A percentile compares a stretch with the other conserved stretches of the same genome.
phyloP scores from a whole-genome alignment of 2,113 vertebrate genomes.

The Rhombomys opimus region DNA sequence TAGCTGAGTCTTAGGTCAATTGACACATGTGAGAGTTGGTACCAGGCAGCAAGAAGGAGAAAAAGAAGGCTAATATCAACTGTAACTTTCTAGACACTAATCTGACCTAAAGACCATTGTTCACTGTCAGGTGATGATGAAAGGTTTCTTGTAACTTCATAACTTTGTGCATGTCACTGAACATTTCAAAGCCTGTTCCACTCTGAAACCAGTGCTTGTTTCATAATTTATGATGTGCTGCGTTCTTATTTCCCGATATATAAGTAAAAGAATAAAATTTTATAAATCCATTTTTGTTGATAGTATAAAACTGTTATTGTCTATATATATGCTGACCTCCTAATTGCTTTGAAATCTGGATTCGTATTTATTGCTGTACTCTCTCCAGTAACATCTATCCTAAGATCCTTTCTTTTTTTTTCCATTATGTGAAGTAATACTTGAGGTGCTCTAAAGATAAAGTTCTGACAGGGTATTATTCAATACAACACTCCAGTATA shows the following conservation, averaged over 20 bases:
- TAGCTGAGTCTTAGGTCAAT: neutral
- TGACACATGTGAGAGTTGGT: neutral
- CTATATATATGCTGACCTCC: neutral
- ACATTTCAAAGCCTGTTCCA: constrained; percentile 47
- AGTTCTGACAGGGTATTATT: constrained; percentile 39
- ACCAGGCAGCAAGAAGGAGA: neutral
- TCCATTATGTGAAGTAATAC: neutral
- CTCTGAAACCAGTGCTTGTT: constrained; percentile 64
- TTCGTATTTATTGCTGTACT: constrained; percentile 5
- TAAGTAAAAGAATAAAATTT: constrained; percentile 53
- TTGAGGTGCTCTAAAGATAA: neutral
- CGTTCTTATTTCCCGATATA: constrained; percentile 72
- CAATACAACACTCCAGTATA: neutral
- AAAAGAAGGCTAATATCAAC: neutral
- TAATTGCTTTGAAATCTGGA: constrained; percentile 43
- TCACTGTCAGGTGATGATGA: constrained; percentile 35
- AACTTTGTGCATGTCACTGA: neutral
- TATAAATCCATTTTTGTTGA: constrained; percentile 59
- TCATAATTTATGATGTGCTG: constrained; percentile 78
- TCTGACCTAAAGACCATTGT: constrained; percentile 7
- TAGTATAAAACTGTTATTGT: constrained; percentile 26
- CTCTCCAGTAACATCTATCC: neutral
- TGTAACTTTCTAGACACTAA: neutral
- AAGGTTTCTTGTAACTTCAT: neutral
- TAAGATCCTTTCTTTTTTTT: neutral